These are phyloP conservation scores for Lycaon pictus DNA, from an alignment of 2,113 vertebrate genomes.

Conservation along the genomic window DNA sequence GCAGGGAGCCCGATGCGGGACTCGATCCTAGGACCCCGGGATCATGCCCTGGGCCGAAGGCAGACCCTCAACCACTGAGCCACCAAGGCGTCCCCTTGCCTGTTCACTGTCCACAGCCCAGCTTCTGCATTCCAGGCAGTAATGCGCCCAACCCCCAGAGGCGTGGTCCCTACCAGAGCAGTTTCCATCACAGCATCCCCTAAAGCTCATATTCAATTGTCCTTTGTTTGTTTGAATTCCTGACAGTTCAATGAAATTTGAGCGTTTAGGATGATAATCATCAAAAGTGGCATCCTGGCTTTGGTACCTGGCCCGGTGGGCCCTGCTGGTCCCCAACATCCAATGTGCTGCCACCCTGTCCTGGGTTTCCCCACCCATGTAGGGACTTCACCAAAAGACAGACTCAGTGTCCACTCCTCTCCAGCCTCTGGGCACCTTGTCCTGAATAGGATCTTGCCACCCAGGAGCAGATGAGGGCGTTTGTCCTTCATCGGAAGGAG, in stretches of 20 bases:
- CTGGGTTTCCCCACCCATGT: background rate
- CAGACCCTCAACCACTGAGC: too few species aligned
- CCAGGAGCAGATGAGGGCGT: background rate
- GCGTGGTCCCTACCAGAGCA: background rate
- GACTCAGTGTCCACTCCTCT: background rate
- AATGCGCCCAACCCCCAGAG: background rate
- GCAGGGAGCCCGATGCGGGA: too few species aligned
- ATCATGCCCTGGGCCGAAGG: too few species aligned
- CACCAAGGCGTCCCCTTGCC: too few species aligned
- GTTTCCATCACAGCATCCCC: background rate
- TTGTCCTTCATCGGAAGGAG: background rate
- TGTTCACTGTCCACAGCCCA: background rate
- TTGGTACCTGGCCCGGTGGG: background rate
- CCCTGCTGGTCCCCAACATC: background rate
- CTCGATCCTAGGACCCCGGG: too few species aligned
- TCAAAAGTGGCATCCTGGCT: background rate
- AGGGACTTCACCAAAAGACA: background rate
- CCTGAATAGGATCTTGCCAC: background rate
- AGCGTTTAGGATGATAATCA: background rate
- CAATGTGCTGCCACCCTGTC: background rate
- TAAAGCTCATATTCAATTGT: background rate
- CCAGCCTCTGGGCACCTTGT: background rate
- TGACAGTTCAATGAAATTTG: background rate
- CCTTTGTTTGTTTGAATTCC: background rate
- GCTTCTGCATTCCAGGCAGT: background rate